Conservation (phyloP, 2,797 vertebrate species). For the Myripristis jacobus region DNA sequence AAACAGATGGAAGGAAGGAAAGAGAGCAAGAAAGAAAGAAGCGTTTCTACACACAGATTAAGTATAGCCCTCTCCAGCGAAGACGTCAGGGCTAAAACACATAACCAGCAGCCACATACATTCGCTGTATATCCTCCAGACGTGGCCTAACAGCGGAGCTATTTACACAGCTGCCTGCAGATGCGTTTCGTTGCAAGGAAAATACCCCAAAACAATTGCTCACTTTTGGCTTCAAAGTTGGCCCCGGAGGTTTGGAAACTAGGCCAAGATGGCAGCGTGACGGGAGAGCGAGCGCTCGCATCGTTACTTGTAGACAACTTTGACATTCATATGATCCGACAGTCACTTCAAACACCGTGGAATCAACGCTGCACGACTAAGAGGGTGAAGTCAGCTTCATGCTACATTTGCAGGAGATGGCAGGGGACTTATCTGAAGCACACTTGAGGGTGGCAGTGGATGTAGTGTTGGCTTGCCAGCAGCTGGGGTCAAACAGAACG, state of each 20-base stretch:
- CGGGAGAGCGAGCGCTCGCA: conserved; percentile 25
- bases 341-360: conserved; percentile 40
- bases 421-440: conserved; percentile 1
- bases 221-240: conserved; percentile 11
- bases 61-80: background rate
- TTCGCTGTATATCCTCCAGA: background rate
- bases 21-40: conserved; percentile 19
- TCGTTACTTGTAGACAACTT: conserved; percentile 23
- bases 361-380: conserved; percentile 25
- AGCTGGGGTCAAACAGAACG: background rate
- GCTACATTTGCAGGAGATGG: conserved; percentile 2
- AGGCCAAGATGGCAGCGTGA: conserved; percentile 35
- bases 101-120: background rate
- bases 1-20: conserved; percentile 34
- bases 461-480: background rate
- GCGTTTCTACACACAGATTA: background rate
- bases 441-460: background rate
- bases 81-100: background rate
- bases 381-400: conserved; percentile 13
- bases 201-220: conserved; percentile 7
- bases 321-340: conserved; percentile 50
- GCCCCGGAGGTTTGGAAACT: conserved; percentile 35
- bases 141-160: background rate
- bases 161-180: conserved; percentile 43
- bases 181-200: conserved; percentile 28